These are phyloP conservation scores for Dermochelys coriacea DNA, from an alignment of 2,797 vertebrate species.

Conservation along the genomic window DNA sequence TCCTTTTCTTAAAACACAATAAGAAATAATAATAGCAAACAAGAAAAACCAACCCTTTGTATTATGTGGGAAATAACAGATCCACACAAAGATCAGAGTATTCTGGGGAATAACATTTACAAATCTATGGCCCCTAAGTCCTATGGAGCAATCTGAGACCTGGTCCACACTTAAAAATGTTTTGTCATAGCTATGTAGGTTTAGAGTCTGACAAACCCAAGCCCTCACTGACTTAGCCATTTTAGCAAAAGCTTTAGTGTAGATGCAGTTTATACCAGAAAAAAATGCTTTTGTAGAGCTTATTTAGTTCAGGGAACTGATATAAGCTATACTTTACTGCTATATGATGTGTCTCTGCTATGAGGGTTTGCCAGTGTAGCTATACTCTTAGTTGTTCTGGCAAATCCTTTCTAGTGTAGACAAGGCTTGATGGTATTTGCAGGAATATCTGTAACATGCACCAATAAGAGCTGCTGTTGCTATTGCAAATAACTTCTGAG, in stretches of 20 bases:
- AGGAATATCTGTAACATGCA: not conserved
- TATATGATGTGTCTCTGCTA: not conserved
- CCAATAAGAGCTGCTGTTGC: not conserved
- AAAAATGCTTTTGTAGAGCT: not conserved
- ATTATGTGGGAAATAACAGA: slow-evolving; percentile 66
- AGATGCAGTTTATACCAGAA: slow-evolving; percentile 6
- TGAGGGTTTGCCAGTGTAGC: slow-evolving; percentile 7
- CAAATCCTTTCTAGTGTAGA: not conserved
- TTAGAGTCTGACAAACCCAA: not conserved
- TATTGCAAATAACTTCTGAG: not conserved
- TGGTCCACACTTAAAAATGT: slow-evolving; percentile 9
- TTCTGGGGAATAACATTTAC: slow-evolving; percentile 58
- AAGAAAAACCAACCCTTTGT: slow-evolving; percentile 56
- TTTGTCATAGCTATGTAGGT: not conserved
- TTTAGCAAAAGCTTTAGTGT: not conserved
- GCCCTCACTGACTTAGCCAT: not conserved
- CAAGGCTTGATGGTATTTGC: not conserved
- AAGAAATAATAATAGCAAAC: slow-evolving; percentile 67
- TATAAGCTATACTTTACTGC: not conserved
- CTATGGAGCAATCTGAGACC: slow-evolving; percentile 60
- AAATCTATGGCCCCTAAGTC: slow-evolving; percentile 30
- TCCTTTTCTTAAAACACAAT: slow-evolving; percentile 28
- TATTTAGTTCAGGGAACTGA: not conserved
- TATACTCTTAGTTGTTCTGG: not conserved
- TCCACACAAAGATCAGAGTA: slow-evolving; percentile 60